These are phyloP conservation scores for Urocynchramus pylzowi DNA, from an alignment of 2,113 vertebrate species.

Conservation along the genomic window DNA sequence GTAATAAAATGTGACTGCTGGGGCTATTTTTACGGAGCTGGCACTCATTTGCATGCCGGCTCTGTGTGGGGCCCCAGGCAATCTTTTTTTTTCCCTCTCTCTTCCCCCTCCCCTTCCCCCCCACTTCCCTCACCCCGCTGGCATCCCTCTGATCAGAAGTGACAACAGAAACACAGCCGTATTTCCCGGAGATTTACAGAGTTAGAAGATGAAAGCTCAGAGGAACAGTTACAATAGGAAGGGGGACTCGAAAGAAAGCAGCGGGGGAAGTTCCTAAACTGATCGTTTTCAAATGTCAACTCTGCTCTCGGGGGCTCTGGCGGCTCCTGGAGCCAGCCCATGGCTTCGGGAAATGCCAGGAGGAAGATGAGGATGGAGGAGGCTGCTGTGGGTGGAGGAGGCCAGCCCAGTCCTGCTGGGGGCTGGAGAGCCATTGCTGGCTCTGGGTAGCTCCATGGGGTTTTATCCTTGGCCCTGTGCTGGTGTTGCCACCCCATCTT, in stretches of 20 bases:
- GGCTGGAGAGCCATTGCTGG: neutral
- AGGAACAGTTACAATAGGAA: conserved; percentile 68
- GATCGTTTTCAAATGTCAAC: conserved; percentile 74
- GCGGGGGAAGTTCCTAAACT: conserved; percentile 59
- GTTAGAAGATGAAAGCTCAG: conserved; percentile 67
- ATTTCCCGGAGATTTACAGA: conserved; percentile 77
- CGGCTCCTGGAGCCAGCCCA: conserved; percentile 29
- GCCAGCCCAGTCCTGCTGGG: neutral
- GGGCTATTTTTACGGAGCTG: conserved; percentile 70
- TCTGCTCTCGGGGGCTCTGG: conserved; percentile 26
- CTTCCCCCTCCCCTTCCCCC: neutral
- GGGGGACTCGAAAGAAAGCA: conserved; percentile 4
- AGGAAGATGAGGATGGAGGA: neutral
- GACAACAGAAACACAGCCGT: conserved; percentile 79
- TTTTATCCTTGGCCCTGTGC: neutral
- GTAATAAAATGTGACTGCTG: conserved; percentile 79
- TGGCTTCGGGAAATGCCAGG: conserved; percentile 23
- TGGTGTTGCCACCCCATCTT: neutral
- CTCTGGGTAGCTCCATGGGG: neutral
- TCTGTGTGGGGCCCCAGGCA: conserved; percentile 71
- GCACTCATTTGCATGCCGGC: conserved; percentile 72
- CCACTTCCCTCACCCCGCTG: conserved; percentile 28
- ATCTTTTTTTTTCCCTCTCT: conserved; percentile 32
- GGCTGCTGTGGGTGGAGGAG: neutral
- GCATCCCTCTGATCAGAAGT: conserved; percentile 79